phyloP scores from a whole-genome alignment of 2,888 invertebrate species.

The Ochropacha duplaris region DNA sequence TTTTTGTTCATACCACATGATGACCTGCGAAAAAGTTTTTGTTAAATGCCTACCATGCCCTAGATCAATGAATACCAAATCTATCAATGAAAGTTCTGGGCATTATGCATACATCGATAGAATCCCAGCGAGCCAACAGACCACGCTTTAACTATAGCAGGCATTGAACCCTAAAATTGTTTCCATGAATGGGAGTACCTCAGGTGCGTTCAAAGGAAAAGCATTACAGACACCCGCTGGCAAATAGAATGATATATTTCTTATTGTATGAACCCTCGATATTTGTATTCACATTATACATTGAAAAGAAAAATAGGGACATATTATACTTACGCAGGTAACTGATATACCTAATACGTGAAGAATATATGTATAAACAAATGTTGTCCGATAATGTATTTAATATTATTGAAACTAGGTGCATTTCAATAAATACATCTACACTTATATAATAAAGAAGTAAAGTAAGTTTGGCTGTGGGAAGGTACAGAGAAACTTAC shows the following conservation, averaged over 20 bases:
- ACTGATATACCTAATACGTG: too few species aligned
- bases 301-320: background rate
- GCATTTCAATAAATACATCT: too few species aligned
- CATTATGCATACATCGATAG: background rate
- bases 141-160: conserved; percentile 11
- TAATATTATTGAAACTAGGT: too few species aligned
- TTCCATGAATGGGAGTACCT: conserved; percentile 15
- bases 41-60: too few species aligned
- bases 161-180: conserved; percentile 44
- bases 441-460: too few species aligned
- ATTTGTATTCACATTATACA: background rate
- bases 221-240: background rate
- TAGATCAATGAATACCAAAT: too few species aligned
- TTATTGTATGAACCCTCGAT: background rate
- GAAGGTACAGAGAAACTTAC: too few species aligned
- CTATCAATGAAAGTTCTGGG: background rate
- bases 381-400: too few species aligned
- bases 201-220: background rate
- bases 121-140: background rate
- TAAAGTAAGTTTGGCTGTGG: too few species aligned
- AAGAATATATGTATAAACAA: too few species aligned
- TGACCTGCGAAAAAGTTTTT: too few species aligned
- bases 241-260: background rate
- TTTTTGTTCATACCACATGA: too few species aligned
- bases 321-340: background rate